Conservation (phyloP, 2,113 vertebrate genomes). For the Datnioides undecimradiatus region DNA sequence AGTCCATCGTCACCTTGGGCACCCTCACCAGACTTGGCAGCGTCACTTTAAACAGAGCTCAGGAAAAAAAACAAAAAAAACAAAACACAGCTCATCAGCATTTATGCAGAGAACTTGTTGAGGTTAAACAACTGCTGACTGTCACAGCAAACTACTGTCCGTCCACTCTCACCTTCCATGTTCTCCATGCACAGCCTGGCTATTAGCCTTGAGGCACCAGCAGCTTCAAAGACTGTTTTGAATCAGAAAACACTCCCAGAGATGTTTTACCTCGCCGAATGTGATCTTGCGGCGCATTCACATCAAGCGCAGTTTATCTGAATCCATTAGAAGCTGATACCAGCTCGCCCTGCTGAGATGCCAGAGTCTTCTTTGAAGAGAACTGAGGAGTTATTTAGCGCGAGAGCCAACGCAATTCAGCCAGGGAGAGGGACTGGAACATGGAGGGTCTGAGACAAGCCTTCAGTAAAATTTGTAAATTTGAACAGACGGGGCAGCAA, state of each 20-base stretch:
- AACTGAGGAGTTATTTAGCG: constrained; percentile 7
- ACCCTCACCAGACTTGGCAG: constrained; percentile 54
- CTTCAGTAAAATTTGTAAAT: neutral
- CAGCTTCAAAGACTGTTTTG: constrained; percentile 23
- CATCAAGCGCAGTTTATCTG: constrained; percentile 20
- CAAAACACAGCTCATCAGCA: constrained; percentile 25
- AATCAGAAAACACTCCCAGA: constrained; percentile 24
- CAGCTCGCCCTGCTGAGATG: constrained; percentile 1
- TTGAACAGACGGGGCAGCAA: neutral
- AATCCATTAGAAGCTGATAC: constrained; percentile 28
- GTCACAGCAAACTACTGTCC: constrained; percentile 12
- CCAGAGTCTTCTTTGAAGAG: neutral
- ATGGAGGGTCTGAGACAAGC: neutral
- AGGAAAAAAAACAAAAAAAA: neutral
- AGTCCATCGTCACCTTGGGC: constrained; percentile 50
- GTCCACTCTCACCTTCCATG: constrained; percentile 6
- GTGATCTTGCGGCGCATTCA: constrained; percentile 9
- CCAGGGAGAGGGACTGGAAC: neutral
- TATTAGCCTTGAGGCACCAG: neutral
- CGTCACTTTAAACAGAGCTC: constrained; percentile 38
- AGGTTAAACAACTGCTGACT: neutral
- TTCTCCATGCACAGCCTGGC: neutral
- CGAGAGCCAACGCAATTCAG: neutral
- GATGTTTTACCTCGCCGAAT: constrained; percentile 39
- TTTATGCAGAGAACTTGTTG: neutral